A percentile compares a stretch with the other conserved stretches of the same genome.
These are phyloP conservation scores for Jacana jacana DNA, from an alignment of 2,113 vertebrate genomes.

Conservation along the genomic window DNA sequence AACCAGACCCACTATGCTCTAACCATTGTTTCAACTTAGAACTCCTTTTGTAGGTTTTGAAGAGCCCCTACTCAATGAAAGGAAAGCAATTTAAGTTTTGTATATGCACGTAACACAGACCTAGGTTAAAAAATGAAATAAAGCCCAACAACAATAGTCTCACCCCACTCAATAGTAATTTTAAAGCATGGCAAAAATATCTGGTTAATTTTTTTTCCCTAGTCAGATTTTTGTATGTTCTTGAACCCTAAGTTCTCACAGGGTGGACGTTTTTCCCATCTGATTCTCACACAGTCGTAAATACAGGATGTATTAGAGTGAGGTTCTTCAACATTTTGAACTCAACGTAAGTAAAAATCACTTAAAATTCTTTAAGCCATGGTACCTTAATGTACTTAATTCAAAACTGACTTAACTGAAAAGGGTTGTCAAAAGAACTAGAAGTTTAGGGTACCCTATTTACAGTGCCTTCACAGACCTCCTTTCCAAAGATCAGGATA, in stretches of 20 bases:
- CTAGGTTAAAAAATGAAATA: background rate
- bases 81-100: background rate
- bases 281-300: background rate
- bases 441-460: background rate
- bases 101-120: background rate
- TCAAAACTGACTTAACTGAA: background rate
- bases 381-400: background rate
- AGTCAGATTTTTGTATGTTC: background rate
- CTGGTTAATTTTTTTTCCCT: background rate
- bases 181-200: conserved; percentile 2
- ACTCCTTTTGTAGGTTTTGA: background rate
- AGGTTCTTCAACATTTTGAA: background rate
- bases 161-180: background rate
- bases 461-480: background rate
- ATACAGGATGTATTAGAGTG: background rate
- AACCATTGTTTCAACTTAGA: background rate
- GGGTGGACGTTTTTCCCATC: background rate
- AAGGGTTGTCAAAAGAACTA: background rate
- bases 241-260: background rate
- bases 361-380: background rate
- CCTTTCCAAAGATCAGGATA: background rate
- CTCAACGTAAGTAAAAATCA: background rate
- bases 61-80: background rate
- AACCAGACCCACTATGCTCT: background rate
- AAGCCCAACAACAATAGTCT: background rate